Evolutionary conservation across 92 coral and sea anemone genomes (phyloP), one percentile per base, ranked within the genome.

Genomic region (Pocillopora grandis): DNA sequence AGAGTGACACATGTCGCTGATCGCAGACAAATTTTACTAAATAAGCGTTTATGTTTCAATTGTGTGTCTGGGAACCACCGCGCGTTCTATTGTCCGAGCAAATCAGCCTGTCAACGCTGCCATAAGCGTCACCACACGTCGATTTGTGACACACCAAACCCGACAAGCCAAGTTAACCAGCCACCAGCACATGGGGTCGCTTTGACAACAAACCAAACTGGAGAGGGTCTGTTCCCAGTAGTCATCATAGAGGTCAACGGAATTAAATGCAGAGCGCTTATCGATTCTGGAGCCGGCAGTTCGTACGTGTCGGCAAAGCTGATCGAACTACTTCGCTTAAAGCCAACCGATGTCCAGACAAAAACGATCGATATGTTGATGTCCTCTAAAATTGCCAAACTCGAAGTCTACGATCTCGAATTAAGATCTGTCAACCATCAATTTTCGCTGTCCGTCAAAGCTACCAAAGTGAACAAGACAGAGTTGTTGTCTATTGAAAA

Each of bases 361-460:
- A 84, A n/a, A 76, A 48, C 68, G 0, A 82, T 84, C 16, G 82
- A 84, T 23, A 84, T 84, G 88, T 49, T 84, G 14, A 84, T 76
- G 65, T 76, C 76, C 35, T 75, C 83, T 3, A 10, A 76, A 33
- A 66, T 84, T 21, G 72, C 76, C 55, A 61, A 27, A 65, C 76
- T 85, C 12, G 83, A 85, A 69, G 71, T 68, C 68, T 85, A 85
- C 61, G 78, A 76, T 73, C 52, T 42, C 8, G 5, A 42, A 42
- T 0, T 42, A 42, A 3, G 8, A 7, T 42, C 8, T 7, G 52
- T 42, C 0, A 42, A 42, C 52, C 52, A 2, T 1, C 8, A 42
- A 42, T 42, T 42, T 42, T 42, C 52, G 52, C 52, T 42, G 52
- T 42, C 52, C 0, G 52, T 42, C 52, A 42, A 42, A 42, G 52